These are phyloP conservation scores for Melanostigma gelatinosum DNA, from an alignment of 2,113 vertebrate species.

Conservation along the genomic window DNA sequence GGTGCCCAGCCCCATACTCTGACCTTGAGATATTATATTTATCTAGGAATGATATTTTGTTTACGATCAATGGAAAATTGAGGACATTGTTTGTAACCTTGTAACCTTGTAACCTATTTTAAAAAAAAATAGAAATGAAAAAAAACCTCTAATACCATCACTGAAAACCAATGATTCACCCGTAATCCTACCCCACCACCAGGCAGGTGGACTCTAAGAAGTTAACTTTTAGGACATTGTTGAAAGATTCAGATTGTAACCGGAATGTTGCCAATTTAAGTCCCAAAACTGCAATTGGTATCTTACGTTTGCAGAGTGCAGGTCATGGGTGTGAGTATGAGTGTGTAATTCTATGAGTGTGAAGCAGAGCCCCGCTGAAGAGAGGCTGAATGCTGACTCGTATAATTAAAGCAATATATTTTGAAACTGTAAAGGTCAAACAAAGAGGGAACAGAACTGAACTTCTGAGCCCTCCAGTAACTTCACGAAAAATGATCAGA, in stretches of 20 bases:
- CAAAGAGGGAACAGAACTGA: conserved; percentile 5
- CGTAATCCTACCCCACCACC: not conserved
- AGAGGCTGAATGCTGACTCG: not conserved
- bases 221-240: not conserved
- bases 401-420: conserved; percentile 19
- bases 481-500: conserved; percentile 51
- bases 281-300: not conserved
- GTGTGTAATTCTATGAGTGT: not conserved
- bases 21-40: not conserved
- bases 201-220: not conserved
- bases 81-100: not conserved
- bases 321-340: not conserved
- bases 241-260: not conserved
- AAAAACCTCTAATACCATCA: not conserved
- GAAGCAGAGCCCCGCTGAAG: not conserved
- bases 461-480: conserved; percentile 18
- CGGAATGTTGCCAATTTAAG: not conserved
- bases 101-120: not conserved
- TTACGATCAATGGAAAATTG: not conserved
- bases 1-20: not conserved
- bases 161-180: not conserved
- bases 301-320: not conserved
- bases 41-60: not conserved
- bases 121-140: not conserved
- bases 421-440: conserved; percentile 34